A percentile compares a stretch with the other conserved stretches of the same genome.
Conservation (phyloP, 2,888 invertebrate species). For the Celastrina argiolus region DNA sequence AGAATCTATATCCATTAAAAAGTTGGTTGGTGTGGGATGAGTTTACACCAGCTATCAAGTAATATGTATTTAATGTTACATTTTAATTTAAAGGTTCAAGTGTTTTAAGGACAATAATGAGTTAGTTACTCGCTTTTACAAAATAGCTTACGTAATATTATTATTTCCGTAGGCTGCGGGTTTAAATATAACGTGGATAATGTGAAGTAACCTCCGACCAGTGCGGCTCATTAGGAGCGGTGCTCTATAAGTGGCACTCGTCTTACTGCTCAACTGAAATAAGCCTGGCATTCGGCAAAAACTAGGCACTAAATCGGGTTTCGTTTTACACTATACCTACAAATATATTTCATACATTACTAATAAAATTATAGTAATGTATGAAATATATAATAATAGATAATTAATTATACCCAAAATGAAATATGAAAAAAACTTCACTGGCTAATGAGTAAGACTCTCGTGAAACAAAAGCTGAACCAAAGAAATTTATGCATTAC, state of each 20-base stretch:
- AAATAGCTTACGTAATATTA: background rate
- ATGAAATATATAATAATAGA: too few species aligned
- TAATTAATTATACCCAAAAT: too few species aligned
- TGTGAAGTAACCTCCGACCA: slow-evolving; percentile 21
- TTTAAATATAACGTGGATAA: too few species aligned
- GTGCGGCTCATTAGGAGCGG: slow-evolving; percentile 27
- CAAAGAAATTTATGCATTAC: background rate
- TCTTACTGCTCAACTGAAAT: background rate
- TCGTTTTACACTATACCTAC: too few species aligned
- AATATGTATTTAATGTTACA: too few species aligned
- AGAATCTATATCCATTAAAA: background rate
- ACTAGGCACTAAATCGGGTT: background rate
- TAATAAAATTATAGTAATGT: too few species aligned
- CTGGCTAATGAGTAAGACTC: background rate
- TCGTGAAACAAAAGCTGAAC: background rate
- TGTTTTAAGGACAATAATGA: too few species aligned
- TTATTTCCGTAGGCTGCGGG: background rate
- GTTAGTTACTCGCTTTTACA: too few species aligned
- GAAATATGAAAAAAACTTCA: background rate
- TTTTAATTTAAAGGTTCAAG: too few species aligned
- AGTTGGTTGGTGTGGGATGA: too few species aligned
- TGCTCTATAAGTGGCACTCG: background rate
- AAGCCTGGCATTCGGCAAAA: background rate
- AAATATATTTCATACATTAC: too few species aligned
- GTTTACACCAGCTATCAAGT: too few species aligned